Percentiles rank a stretch among this genome's conserved stretches.
phyloP scores from a whole-genome alignment of 2,113 vertebrate species.

The Mellivora capensis region DNA sequence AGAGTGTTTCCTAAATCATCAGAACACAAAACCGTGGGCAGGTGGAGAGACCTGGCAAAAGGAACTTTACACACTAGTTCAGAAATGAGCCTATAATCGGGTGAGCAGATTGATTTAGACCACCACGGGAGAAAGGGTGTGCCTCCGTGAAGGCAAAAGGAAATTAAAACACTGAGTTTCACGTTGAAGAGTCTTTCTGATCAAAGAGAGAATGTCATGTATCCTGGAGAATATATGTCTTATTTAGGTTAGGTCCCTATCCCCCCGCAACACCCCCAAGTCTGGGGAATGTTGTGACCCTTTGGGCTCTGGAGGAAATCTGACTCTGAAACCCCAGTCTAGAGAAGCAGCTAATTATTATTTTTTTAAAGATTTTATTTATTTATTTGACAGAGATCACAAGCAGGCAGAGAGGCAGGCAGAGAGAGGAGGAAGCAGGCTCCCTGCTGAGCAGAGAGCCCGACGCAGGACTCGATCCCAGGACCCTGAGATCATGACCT shows the following conservation, averaged over 20 bases:
- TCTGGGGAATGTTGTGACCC: background rate
- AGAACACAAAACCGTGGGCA: background rate
- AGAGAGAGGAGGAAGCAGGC: too few relatives aligned
- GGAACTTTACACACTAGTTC: background rate
- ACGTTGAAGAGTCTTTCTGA: background rate
- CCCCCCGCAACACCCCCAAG: too few relatives aligned
- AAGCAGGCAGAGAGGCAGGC: too few relatives aligned
- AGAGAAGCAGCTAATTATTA: background rate
- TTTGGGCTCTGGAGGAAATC: background rate
- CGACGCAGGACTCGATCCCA: fast-evolving
- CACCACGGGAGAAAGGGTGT: background rate
- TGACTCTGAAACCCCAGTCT: background rate
- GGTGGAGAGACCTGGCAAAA: background rate
- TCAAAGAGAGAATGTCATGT: background rate
- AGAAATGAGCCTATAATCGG: background rate
- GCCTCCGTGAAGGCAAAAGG: background rate
- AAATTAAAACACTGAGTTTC: background rate
- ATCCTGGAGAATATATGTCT: background rate
- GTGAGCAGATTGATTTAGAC: background rate
- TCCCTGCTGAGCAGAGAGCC: too few relatives aligned
- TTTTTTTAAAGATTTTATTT: too few relatives aligned
- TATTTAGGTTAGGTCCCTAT: too few relatives aligned
- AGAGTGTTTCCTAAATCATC: background rate
- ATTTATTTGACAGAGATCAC: too few relatives aligned
- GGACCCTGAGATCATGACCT: too few relatives aligned